A percentile compares a stretch with the other conserved stretches of the same genome.
These are phyloP conservation scores for Dasypolia templi DNA, from an alignment of 2,888 invertebrate genomes.

Conservation along the genomic window DNA sequence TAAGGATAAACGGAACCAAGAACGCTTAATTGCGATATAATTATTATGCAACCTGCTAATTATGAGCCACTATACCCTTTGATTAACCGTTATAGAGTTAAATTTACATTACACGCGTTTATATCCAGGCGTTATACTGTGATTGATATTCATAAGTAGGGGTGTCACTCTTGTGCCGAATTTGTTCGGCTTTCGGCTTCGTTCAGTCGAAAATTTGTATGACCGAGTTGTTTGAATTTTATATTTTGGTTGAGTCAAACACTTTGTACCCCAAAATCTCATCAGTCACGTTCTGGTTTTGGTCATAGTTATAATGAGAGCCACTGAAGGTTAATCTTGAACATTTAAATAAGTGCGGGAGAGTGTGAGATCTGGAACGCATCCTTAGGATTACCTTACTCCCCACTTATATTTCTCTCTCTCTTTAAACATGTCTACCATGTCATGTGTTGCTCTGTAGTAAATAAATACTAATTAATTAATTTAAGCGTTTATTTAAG, in stretches of 20 bases:
- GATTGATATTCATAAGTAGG: conserved; percentile 23
- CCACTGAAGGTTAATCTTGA: not conserved
- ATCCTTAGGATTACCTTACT: too few relatives aligned
- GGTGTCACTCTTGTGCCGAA: conserved; percentile 5
- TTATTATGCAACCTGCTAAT: conserved; percentile 26
- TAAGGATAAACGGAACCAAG: conserved; percentile 11
- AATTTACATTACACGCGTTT: conserved; percentile 37
- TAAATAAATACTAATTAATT: too few relatives aligned
- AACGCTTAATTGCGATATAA: conserved; percentile 36
- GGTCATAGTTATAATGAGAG: not conserved
- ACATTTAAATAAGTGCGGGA: too few relatives aligned
- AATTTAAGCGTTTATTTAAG: too few relatives aligned
- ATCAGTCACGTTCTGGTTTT: not conserved
- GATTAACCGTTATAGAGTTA: conserved; percentile 33
- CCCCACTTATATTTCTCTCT: too few relatives aligned
- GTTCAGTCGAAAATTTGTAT: not conserved
- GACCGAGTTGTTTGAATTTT: not conserved
- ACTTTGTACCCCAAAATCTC: not conserved
- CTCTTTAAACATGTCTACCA: too few relatives aligned
- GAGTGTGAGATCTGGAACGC: too few relatives aligned
- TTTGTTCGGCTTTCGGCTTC: not conserved
- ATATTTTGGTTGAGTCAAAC: not conserved
- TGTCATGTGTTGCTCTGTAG: too few relatives aligned
- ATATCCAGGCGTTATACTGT: conserved; percentile 4
- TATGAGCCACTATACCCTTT: conserved; percentile 28